phyloP scores from a whole-genome alignment of 2,113 vertebrate species.

The Seriola quinqueradiata region DNA sequence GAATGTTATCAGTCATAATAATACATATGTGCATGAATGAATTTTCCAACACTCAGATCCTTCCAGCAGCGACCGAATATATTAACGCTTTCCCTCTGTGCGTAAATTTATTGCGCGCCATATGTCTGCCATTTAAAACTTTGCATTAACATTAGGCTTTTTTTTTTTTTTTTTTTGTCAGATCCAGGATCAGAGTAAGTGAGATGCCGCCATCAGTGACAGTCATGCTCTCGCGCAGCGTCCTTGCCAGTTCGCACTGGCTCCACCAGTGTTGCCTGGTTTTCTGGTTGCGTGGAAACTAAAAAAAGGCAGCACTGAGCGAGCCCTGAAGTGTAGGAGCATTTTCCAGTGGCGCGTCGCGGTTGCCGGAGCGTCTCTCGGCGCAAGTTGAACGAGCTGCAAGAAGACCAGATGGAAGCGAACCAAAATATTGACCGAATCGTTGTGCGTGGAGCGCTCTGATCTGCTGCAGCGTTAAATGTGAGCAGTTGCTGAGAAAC shows the following conservation, averaged over 20 bases:
- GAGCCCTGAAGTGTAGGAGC: constrained; percentile 43
- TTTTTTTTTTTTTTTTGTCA: background rate
- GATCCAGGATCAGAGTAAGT: constrained; percentile 14
- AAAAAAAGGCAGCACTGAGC: constrained; percentile 42
- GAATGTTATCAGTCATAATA: constrained; percentile 7
- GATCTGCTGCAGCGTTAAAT: constrained; percentile 3
- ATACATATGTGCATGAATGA: background rate
- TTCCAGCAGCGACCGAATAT: background rate
- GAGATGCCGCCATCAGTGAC: constrained; percentile 24
- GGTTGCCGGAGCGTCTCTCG: constrained; percentile 37
- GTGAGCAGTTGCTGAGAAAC: constrained; percentile 5
- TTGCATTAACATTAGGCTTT: background rate
- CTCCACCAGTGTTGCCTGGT: constrained; percentile 55
- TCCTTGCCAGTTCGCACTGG: constrained; percentile 17
- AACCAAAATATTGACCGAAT: background rate
- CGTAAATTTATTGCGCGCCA: constrained; percentile 51
- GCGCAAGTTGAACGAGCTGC: constrained; percentile 56
- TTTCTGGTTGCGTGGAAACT: constrained; percentile 81
- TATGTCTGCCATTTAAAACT: constrained; percentile 27
- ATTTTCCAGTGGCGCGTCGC: constrained; percentile 61
- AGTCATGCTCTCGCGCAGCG: constrained; percentile 19
- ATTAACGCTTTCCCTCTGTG: constrained; percentile 6
- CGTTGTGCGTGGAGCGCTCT: background rate
- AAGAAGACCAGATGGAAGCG: constrained; percentile 36
- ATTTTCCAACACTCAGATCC: background rate